phyloP scores from a whole-genome alignment of 1,140 invertebrate genomes.

The Tetramorium parvispinum region DNA sequence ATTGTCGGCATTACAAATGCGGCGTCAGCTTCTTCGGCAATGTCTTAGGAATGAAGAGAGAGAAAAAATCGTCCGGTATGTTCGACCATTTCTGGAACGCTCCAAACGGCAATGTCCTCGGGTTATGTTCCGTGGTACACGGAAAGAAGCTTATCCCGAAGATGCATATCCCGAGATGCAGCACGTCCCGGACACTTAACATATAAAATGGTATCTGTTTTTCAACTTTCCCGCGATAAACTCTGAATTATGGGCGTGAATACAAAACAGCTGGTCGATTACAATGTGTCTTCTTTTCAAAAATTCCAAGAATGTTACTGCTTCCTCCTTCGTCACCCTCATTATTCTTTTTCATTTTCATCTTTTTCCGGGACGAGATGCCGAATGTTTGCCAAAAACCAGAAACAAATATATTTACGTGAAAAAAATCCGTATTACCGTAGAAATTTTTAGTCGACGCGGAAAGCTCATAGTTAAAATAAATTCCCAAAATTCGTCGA shows the following conservation, averaged over 20 bases:
- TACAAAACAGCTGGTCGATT: constrained; percentile 40
- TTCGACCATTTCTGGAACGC: constrained; percentile 45
- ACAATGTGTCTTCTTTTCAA: neutral
- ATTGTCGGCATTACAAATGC: constrained; percentile 20
- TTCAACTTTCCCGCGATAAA: constrained; percentile 58
- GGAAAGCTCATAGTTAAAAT: neutral
- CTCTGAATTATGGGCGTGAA: constrained; percentile 50
- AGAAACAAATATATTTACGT: constrained; percentile 14
- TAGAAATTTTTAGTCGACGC: neutral
- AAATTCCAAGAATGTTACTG: neutral
- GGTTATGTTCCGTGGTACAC: constrained; percentile 69
- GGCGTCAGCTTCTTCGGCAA: constrained; percentile 19
- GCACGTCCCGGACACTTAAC: constrained; percentile 58
- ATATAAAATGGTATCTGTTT: constrained; percentile 69
- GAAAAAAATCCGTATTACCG: neutral
- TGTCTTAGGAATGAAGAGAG: neutral
- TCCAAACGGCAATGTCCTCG: constrained; percentile 59
- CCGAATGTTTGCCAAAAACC: neutral
- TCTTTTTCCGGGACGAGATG: neutral
- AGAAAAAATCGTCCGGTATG: constrained; percentile 9
- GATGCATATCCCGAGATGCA: constrained; percentile 61
- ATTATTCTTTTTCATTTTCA: neutral
- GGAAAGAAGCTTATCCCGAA: constrained; percentile 72
- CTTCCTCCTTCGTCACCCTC: neutral
- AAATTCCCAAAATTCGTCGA: constrained; percentile 2